A percentile compares a stretch with the other conserved stretches of the same genome.
Evolutionary conservation across 2,113 vertebrate genomes (phyloP).

Genomic region (Corydoras maculifer): DNA sequence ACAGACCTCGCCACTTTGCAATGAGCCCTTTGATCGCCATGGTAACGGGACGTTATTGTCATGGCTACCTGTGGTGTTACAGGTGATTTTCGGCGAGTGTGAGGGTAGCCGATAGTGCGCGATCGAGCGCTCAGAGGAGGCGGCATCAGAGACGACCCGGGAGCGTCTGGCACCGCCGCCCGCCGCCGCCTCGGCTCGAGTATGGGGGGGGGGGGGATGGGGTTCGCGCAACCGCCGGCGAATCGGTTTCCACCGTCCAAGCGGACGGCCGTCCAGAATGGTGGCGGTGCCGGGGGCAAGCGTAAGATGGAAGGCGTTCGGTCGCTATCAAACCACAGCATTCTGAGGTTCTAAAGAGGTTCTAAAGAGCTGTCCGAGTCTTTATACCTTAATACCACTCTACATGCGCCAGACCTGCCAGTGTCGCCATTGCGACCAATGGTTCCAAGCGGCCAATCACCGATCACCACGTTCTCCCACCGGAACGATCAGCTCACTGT

Average conservation of each 20-base stretch:
- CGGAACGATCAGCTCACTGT: too few relatives aligned
- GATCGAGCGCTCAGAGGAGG: conserved; percentile 71
- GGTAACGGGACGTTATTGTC: conserved; percentile 74
- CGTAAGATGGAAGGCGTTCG: too few relatives aligned
- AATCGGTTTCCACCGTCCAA: conserved; percentile 33
- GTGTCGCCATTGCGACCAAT: too few relatives aligned
- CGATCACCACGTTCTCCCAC: too few relatives aligned
- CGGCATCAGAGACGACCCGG: conserved; percentile 59
- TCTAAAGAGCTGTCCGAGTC: too few relatives aligned
- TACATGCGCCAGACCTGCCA: too few relatives aligned
- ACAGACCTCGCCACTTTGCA: conserved; percentile 69
- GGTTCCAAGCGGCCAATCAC: too few relatives aligned
- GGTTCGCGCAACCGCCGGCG: conserved; percentile 13
- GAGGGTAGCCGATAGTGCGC: conserved; percentile 76
- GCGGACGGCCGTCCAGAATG: conserved; percentile 11
- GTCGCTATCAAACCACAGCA: too few relatives aligned
- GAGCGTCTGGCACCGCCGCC: conserved; percentile 37
- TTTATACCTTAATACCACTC: too few relatives aligned
- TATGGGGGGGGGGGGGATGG: conserved; percentile 29
- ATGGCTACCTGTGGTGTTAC: conserved; percentile 71
- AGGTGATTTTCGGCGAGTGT: conserved; percentile 71
- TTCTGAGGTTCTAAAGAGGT: too few relatives aligned
- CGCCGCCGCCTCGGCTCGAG: conserved; percentile 22
- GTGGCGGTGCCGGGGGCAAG: not conserved
- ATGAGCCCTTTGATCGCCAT: conserved; percentile 74